Evolutionary conservation across 2,888 invertebrate genomes (phyloP).

Genomic region (Mythimna loreyi): DNA sequence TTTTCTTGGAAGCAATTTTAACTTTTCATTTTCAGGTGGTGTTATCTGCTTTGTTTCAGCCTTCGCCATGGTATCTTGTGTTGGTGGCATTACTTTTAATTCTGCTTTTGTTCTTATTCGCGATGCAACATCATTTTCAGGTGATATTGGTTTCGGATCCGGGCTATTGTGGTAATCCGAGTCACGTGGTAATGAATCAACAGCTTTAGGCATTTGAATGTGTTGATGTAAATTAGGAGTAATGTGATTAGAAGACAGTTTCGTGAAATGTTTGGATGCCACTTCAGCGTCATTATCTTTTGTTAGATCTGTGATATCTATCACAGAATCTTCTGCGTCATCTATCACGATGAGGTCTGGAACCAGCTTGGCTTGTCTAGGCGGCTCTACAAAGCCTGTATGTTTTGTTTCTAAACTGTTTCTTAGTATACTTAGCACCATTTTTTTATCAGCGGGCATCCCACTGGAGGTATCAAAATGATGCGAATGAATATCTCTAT

Average conservation of each 20-base stretch:
- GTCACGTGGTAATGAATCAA: constrained; percentile 92
- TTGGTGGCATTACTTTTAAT: constrained; percentile 92
- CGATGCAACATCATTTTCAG: constrained; percentile 91
- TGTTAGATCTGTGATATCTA: constrained; percentile 87
- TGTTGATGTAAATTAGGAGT: constrained; percentile 81
- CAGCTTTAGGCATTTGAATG: constrained; percentile 93
- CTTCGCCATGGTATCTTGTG: constrained; percentile 77
- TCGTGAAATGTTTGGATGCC: constrained; percentile 66
- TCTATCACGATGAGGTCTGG: constrained; percentile 89
- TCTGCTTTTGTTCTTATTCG: constrained; percentile 97
- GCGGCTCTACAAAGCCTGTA: constrained; percentile 89
- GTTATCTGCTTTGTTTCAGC: constrained; percentile 68
- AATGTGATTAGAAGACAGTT: constrained; percentile 66
- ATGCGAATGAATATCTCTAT: constrained; percentile 80
- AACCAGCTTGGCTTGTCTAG: constrained; percentile 85
- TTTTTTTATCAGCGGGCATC: constrained; percentile 92
- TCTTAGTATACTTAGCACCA: constrained; percentile 93
- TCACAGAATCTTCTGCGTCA: constrained; percentile 86
- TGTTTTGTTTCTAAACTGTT: constrained; percentile 93
- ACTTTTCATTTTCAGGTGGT: constrained; percentile 71
- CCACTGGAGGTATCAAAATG: constrained; percentile 79
- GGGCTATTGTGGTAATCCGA: constrained; percentile 81
- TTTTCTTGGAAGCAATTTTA: constrained; percentile 79
- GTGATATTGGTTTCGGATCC: constrained; percentile 81
- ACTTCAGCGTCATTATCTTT: constrained; percentile 80